These are phyloP conservation scores for Xylocopa sonorina DNA, from an alignment of 1,140 invertebrate species.

Conservation along the genomic window DNA sequence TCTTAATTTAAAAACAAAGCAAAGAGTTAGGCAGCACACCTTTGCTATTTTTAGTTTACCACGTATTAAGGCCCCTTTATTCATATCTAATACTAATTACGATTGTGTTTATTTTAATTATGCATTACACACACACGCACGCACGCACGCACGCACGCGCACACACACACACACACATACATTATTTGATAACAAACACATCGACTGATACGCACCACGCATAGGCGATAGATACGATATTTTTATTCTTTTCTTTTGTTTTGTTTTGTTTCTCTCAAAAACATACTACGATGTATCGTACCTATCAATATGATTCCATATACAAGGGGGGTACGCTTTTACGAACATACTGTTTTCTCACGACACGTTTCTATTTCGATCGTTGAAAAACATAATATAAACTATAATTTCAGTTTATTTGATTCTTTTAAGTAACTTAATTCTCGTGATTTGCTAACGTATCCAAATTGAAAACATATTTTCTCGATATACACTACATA, in stretches of 20 bases:
- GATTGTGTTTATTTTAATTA: slow-evolving; percentile 61
- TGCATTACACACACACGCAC: slow-evolving; percentile 63
- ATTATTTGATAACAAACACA: slow-evolving; percentile 62
- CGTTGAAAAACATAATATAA: slow-evolving; percentile 49
- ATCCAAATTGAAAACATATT: slow-evolving; percentile 21
- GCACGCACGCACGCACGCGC: too few species aligned
- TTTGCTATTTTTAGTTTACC: slow-evolving; percentile 60
- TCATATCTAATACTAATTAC: slow-evolving; percentile 60
- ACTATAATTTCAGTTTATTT: neutral
- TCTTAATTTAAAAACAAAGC: slow-evolving; percentile 57
- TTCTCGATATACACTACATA: slow-evolving; percentile 4
- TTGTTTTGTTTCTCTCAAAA: slow-evolving; percentile 1
- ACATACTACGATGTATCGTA: slow-evolving; percentile 46
- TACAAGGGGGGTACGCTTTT: slow-evolving; percentile 37
- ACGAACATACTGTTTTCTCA: slow-evolving; percentile 48
- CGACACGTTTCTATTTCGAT: slow-evolving; percentile 62
- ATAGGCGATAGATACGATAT: slow-evolving; percentile 55
- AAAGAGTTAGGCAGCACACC: slow-evolving; percentile 57
- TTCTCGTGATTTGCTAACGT: too few species aligned
- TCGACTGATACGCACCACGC: slow-evolving; percentile 50
- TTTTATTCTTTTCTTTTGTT: neutral
- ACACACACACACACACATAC: too few species aligned
- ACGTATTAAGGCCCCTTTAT: slow-evolving; percentile 64
- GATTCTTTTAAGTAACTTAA: too few species aligned
- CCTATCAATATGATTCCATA: slow-evolving; percentile 30